These are phyloP conservation scores for Antheraea pernyi DNA, from an alignment of 1,140 invertebrate genomes.

Conservation along the genomic window DNA sequence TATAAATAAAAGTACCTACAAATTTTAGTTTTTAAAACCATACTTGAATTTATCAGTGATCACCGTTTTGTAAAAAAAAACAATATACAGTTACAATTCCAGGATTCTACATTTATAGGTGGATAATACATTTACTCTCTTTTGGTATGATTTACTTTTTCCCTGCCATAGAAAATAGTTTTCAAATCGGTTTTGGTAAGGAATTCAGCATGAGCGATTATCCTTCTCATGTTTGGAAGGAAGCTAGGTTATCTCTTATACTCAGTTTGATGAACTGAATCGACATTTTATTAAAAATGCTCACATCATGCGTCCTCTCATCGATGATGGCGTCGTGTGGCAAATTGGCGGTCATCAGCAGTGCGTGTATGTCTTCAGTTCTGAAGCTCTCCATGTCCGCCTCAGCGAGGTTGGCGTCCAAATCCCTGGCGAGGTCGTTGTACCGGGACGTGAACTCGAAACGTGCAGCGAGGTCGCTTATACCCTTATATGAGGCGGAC, in stretches of 20 bases:
- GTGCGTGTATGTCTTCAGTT: slow-evolving; percentile 93
- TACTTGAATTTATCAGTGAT: background rate
- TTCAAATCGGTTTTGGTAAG: background rate
- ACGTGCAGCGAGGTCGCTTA: slow-evolving; percentile 82
- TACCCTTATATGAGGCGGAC: slow-evolving; percentile 87
- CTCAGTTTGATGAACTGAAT: background rate
- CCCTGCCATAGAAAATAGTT: too few species aligned
- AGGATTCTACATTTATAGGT: too few species aligned
- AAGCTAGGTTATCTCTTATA: background rate
- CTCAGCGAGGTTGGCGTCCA: slow-evolving; percentile 95
- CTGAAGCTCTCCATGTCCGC: slow-evolving; percentile 97
- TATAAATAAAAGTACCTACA: too few species aligned
- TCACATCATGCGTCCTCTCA: slow-evolving; percentile 71
- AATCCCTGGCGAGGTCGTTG: slow-evolving; percentile 91
- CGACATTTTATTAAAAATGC: slow-evolving; percentile 24
- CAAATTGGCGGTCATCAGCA: slow-evolving; percentile 85
- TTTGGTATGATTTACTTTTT: too few species aligned
- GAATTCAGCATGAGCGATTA: background rate
- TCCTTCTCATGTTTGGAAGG: background rate
- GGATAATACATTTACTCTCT: too few species aligned
- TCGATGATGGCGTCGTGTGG: slow-evolving; percentile 80
- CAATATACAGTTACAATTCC: too few species aligned
- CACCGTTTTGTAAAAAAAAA: too few species aligned
- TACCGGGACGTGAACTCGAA: slow-evolving; percentile 83
- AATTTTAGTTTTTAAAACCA: too few species aligned